These are phyloP conservation scores for Escarpia spicata DNA, from an alignment of 2,888 invertebrate genomes.

Conservation along the genomic window DNA sequence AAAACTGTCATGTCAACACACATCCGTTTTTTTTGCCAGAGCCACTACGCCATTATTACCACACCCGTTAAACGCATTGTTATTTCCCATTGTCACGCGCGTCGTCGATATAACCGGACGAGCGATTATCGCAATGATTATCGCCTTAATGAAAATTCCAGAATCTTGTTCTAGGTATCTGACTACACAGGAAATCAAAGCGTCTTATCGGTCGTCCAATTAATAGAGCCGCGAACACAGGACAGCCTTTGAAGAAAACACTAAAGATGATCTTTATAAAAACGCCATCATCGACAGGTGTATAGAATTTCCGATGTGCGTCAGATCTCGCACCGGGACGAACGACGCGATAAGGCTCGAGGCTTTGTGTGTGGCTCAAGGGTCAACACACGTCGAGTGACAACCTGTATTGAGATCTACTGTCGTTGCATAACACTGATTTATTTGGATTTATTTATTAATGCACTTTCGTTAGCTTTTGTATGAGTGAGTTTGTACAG, in stretches of 20 bases:
- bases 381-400: not conserved
- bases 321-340: not conserved
- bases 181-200: constrained; percentile 5
- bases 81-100: not conserved
- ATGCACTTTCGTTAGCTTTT: not conserved
- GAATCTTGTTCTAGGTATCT: not conserved
- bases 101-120: not conserved
- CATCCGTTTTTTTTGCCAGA: not conserved
- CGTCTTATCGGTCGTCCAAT: not conserved
- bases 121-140: not conserved
- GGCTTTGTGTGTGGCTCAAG: not conserved
- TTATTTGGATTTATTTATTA: not conserved
- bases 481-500: not conserved
- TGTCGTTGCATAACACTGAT: not conserved
- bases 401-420: not conserved
- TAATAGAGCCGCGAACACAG: constrained; percentile 6
- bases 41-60: not conserved
- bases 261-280: not conserved
- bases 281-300: not conserved
- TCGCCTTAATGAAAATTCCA: not conserved
- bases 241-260: not conserved
- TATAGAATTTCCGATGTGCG: not conserved
- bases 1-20: not conserved
- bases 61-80: not conserved
- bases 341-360: not conserved